Evolutionary conservation across 2,113 vertebrate genomes (phyloP).

Genomic region (Triplophysa siluroides): DNA sequence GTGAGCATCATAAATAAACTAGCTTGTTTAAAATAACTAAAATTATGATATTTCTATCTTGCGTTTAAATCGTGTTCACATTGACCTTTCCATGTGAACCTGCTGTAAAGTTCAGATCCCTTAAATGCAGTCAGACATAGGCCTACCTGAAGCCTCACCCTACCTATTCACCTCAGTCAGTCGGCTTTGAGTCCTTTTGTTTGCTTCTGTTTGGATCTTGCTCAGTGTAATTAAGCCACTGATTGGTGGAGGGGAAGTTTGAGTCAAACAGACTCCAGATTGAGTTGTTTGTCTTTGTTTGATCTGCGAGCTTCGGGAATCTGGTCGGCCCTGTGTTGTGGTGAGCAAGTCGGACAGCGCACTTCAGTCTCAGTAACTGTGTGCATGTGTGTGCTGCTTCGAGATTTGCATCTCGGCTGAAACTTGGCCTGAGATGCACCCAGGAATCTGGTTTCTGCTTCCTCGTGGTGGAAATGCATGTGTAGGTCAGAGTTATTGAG

Average conservation of each 20-base stretch:
- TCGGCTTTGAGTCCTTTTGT: constrained; percentile 46
- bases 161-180: constrained; percentile 29
- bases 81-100: neutral
- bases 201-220: constrained; percentile 42
- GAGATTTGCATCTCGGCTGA: constrained; percentile 62
- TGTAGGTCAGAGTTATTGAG: constrained; percentile 28
- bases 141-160: constrained; percentile 22
- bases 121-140: constrained; percentile 6
- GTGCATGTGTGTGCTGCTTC: constrained; percentile 34
- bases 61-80: neutral
- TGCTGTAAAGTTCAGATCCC: neutral
- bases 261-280: constrained; percentile 58
- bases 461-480: constrained; percentile 45
- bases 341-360: constrained; percentile 53
- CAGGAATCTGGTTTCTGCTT: constrained; percentile 39
- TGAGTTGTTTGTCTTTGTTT: constrained; percentile 44
- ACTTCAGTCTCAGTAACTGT: constrained; percentile 59
- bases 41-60: neutral
- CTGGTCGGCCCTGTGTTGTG: constrained; percentile 48
- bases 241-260: constrained; percentile 56
- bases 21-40: neutral
- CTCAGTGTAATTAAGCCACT: constrained; percentile 50
- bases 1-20: constrained; percentile 4
- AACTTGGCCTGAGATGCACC: constrained; percentile 65
- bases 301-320: constrained; percentile 52